These are phyloP conservation scores for Agriopis aurantiaria DNA, from an alignment of 2,888 invertebrate species.

Conservation along the genomic window DNA sequence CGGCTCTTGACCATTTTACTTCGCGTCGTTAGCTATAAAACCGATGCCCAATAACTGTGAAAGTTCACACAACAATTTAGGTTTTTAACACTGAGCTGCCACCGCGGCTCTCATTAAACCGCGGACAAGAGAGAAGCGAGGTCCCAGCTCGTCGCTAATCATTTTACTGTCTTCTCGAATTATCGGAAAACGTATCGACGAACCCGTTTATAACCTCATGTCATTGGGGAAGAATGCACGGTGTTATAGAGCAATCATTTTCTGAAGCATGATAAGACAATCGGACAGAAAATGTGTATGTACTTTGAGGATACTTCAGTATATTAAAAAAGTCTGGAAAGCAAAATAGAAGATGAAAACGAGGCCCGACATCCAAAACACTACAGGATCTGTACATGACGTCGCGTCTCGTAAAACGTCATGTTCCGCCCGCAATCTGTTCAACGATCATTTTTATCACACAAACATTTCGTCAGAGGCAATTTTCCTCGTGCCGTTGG, in stretches of 20 bases:
- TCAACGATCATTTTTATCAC: conserved; percentile 56
- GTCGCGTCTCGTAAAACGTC: conserved; percentile 32
- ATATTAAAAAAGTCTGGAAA: neutral
- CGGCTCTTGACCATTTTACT: conserved; percentile 59
- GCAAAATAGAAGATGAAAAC: neutral
- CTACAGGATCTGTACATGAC: conserved; percentile 22
- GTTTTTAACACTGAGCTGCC: conserved; percentile 81
- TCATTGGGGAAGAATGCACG: conserved; percentile 46
- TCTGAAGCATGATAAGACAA: conserved; percentile 11
- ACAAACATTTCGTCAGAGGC: conserved; percentile 78
- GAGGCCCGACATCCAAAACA: conserved; percentile 14
- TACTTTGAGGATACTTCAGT: neutral
- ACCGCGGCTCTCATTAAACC: conserved; percentile 75
- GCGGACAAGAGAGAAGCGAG: conserved; percentile 52
- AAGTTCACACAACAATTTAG: conserved; percentile 85
- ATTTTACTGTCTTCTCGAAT: conserved; percentile 75
- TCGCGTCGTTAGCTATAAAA: conserved; percentile 68
- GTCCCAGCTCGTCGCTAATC: conserved; percentile 73
- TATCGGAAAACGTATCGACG: conserved; percentile 57
- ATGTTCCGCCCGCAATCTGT: conserved; percentile 36
- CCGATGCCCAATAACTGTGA: conserved; percentile 78
- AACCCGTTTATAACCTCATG: conserved; percentile 43
- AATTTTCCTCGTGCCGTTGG: conserved; percentile 75
- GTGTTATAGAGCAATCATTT: conserved; percentile 36
- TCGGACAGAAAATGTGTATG: neutral